Evolutionary conservation across 35 echinoderm and acorn worm genomes (phyloP), one percentile per base, ranked within the genome.

Genomic region (Apostichopus japonicus): DNA sequence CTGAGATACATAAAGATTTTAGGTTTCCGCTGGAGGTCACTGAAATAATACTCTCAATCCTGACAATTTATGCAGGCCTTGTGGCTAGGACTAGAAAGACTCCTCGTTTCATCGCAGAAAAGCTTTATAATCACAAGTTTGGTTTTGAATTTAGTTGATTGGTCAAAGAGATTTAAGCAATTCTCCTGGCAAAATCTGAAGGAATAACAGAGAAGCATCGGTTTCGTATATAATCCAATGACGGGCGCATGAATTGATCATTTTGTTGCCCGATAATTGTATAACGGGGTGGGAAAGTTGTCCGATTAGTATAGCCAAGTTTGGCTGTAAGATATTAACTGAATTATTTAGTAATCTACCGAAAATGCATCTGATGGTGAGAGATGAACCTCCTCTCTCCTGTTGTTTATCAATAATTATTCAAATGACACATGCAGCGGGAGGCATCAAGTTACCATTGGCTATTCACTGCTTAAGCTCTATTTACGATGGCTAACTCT

Each of bases 401-500:
- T 57, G 2, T 14, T 84, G 81, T 84, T 84, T 84, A 84, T 84
- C 81, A 57, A 84, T 84, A 57, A 84, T 58, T 84, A 84, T 84
- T 84, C 81, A 84, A 23, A 44, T 44, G 81, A 54, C 54, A 14
- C 54, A 11, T n/a, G 56, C 81, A 19, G 23, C 17, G 27, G 23
- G 54, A 84, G n/a, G 54, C 24, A 55, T 56, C 56, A 9, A 57
- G 55, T 84, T 55, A 58, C 56, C 54, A 59, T 84, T 84, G 81
- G 81, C 27, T 84, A 54, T 7, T 19, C 54, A 84, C 53, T 57
- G 14, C n/a, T 19, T 22, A 75, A 75, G 16, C 81, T 84, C 81
- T 84, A 51, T 84, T 84, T 84, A 84, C 81, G 56, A 58, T 84
- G 81, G 53, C 81, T 51, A 57, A 84, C 81, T 58, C 23, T 84